Conservation (phyloP, 2,113 vertebrate genomes). For the Otis tarda region DNA sequence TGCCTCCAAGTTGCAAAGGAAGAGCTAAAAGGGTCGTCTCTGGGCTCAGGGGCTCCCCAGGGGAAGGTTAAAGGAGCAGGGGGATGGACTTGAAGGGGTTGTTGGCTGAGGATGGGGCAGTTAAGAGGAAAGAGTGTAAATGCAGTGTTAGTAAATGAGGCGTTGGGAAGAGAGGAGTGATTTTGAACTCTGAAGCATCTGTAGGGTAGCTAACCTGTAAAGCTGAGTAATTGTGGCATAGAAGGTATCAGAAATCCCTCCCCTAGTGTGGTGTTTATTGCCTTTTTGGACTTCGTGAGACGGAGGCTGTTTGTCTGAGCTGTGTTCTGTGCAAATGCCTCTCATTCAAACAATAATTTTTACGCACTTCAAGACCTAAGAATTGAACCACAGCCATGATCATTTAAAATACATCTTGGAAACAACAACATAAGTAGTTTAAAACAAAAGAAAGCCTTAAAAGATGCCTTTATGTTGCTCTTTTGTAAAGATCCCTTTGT, state of each 20-base stretch:
- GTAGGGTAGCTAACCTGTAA: not conserved
- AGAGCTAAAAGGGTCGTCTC: not conserved
- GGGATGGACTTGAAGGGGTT: not conserved
- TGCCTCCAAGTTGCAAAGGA: not conserved
- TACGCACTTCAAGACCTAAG: not conserved
- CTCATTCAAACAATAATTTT: not conserved
- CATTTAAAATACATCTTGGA: not conserved
- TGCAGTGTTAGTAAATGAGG: not conserved
- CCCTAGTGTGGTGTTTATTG: not conserved
- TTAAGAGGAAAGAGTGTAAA: not conserved
- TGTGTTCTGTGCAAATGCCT: not conserved
- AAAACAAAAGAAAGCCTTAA: not conserved
- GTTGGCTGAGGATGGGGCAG: not conserved
- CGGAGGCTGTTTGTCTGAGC: not conserved
- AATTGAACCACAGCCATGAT: not conserved
- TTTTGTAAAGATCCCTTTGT: not conserved
- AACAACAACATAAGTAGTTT: not conserved
- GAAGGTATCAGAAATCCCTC: not conserved
- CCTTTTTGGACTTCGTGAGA: not conserved
- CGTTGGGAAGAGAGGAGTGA: not conserved
- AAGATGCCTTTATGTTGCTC: not conserved
- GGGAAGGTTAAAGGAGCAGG: not conserved
- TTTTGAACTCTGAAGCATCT: not conserved
- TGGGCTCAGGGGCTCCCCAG: not conserved
- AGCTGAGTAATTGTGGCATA: not conserved